These are phyloP conservation scores for Saturnia pavonia DNA, from an alignment of 2,888 invertebrate species.

Conservation along the genomic window DNA sequence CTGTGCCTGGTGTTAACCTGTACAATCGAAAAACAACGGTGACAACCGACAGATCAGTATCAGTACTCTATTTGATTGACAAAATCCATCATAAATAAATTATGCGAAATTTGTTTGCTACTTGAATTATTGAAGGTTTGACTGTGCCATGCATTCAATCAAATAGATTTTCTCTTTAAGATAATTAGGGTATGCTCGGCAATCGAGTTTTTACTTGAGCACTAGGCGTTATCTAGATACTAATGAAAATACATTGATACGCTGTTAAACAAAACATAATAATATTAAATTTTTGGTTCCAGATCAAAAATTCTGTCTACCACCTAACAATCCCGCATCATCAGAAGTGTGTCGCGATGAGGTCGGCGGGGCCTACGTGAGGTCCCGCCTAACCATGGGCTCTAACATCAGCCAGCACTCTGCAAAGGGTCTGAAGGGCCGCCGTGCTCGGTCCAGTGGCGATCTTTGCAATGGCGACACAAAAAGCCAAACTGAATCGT, in stretches of 20 bases:
- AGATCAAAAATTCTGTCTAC: constrained; percentile 52
- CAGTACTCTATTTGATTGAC: too few species aligned
- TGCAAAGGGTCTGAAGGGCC: constrained; percentile 86
- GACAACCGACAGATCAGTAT: too few species aligned
- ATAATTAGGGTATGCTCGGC: too few species aligned
- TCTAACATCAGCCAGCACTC: constrained; percentile 90
- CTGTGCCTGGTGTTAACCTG: too few species aligned
- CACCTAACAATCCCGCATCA: constrained; percentile 42
- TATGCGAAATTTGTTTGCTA: too few species aligned
- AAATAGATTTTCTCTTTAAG: too few species aligned
- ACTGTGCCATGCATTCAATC: too few species aligned
- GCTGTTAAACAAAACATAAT: background rate
- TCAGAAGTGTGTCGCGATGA: constrained; percentile 58
- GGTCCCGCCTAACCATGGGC: constrained; percentile 85
- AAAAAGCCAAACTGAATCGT: constrained; percentile 74
- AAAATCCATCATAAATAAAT: too few species aligned
- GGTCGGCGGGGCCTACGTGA: constrained; percentile 74
- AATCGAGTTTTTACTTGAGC: background rate
- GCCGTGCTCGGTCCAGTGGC: constrained; percentile 88
- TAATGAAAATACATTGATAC: background rate
- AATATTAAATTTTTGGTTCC: constrained; percentile 29
- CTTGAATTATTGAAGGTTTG: too few species aligned
- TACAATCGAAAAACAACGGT: too few species aligned
- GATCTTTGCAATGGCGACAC: constrained; percentile 86
- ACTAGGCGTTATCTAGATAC: background rate